Evolutionary conservation across 2,113 vertebrate genomes (phyloP), one percentile per base, ranked within the genome.

Genomic region (Melanerpes aurifrons): DNA sequence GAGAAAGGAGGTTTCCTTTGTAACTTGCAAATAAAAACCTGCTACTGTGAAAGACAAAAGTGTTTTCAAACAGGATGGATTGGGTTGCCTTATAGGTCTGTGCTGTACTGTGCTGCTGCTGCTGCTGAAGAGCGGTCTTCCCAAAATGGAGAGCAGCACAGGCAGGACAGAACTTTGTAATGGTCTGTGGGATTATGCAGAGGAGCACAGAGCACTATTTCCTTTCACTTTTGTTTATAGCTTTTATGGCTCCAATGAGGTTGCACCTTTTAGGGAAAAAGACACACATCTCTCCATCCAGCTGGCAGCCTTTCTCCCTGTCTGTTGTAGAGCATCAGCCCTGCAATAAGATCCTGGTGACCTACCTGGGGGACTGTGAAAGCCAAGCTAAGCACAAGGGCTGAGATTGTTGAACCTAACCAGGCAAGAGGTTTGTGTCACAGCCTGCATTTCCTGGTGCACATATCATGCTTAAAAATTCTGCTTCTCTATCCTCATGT

Each of bases 1-100:
- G 79, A 89, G 82, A 93, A 94, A 94, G 26, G 50, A 77, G 53
- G 5, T 50, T 90, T 94, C 72, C 91, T 95, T 93, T 87, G 29
- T 48, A 83, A 67, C 18, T 83, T 40, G 17, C 26, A 92, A 88
- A 94, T 71, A 71, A 86, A 96, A 92, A 63, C 72, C 45, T 89
- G 66, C 66, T 75, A 69, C 45, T 87, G 54, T 75, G 69, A 94
- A 86, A 71, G 67, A 93, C 76, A 87, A 69, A 79, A 83, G 66
- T 43, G 25, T 93, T 91, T 92, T 92, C 70, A 43, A 77, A 66
- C 12, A 32, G 47, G 40, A 78, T 72, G 64, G 59, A 64, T 0
- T 12, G 16, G 4, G 8, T 32, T 86, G 48, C 83, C 54, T 78
- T 31, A 37, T 57, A 72, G 88, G 19, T 58, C 58, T 45, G 10